Percentiles rank a stretch among this genome's conserved stretches.
These are phyloP conservation scores for Cochlearius cochlearius DNA, from an alignment of 2,113 vertebrate genomes.

Conservation along the genomic window DNA sequence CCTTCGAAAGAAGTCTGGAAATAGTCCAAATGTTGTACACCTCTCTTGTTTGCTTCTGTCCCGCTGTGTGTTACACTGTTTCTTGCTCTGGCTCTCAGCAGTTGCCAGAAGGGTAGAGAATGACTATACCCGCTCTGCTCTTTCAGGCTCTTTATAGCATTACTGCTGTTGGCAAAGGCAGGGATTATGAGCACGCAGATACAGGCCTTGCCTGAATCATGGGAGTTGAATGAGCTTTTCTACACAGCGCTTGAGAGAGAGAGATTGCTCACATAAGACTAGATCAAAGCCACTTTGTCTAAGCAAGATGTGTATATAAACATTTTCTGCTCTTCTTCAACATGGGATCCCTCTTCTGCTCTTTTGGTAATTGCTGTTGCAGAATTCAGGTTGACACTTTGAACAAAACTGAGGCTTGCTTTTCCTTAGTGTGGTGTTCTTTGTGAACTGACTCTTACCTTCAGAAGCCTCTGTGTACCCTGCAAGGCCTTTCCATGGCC, in stretches of 20 bases:
- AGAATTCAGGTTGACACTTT: background rate
- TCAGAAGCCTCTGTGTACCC: background rate
- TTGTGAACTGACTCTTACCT: background rate
- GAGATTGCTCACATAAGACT: conserved; percentile 3
- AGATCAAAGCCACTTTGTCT: conserved; percentile 37
- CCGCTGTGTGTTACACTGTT: background rate
- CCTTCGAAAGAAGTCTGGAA: background rate
- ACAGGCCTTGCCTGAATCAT: conserved; percentile 56
- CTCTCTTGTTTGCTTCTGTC: background rate
- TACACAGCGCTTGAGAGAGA: conserved; percentile 12
- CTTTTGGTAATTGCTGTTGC: background rate
- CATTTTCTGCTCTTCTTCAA: background rate
- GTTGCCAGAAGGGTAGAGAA: background rate
- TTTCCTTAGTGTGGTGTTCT: background rate
- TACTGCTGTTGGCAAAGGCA: background rate
- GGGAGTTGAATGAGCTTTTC: conserved; percentile 48
- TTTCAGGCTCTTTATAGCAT: background rate
- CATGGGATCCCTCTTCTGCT: background rate
- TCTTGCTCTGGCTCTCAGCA: background rate
- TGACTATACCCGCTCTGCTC: background rate
- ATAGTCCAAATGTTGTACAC: background rate
- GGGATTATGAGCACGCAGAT: conserved; percentile 57
- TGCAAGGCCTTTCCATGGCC: background rate
- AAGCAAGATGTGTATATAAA: background rate
- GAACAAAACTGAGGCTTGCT: background rate